These are phyloP conservation scores for Pelodytes ibericus DNA, from an alignment of 2,797 vertebrate genomes.

Conservation along the genomic window DNA sequence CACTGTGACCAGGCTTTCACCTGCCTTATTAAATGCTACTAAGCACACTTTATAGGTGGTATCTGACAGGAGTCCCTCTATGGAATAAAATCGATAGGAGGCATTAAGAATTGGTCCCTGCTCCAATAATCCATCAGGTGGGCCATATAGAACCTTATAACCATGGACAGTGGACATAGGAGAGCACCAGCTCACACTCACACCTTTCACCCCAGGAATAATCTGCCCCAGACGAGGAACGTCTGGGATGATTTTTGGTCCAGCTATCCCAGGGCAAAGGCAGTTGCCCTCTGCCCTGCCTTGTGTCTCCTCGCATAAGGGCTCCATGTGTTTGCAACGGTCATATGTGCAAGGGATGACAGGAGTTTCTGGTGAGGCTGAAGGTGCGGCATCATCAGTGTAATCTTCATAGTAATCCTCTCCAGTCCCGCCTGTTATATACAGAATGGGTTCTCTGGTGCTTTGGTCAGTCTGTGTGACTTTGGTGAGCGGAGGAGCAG, in stretches of 20 bases:
- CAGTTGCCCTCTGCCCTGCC: conserved; percentile 25
- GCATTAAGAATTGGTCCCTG: conserved; percentile 39
- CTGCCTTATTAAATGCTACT: conserved; percentile 43
- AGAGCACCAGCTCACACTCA: conserved; percentile 36
- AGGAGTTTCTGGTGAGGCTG: not conserved
- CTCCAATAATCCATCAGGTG: conserved; percentile 12
- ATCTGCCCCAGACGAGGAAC: conserved; percentile 7
- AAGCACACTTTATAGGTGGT: conserved; percentile 31
- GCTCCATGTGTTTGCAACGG: conserved; percentile 41
- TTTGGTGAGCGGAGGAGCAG: not conserved
- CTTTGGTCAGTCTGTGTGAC: conserved; percentile 10
- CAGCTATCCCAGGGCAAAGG: conserved; percentile 39
- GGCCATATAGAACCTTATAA: conserved; percentile 34
- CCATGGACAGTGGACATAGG: conserved; percentile 34
- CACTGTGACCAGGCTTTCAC: conserved; percentile 40
- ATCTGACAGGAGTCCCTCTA: conserved; percentile 17
- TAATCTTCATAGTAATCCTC: not conserved
- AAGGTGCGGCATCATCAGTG: not conserved
- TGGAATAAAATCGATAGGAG: conserved; percentile 25
- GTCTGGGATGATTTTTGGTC: conserved; percentile 18
- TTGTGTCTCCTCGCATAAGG: conserved; percentile 33
- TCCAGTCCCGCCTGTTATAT: conserved; percentile 10
- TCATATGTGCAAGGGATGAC: conserved; percentile 28
- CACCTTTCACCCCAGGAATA: conserved; percentile 1
- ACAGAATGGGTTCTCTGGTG: conserved; percentile 17